Evolutionary conservation across 2,888 invertebrate species (phyloP).

Genomic region (Suillia variegata): DNA sequence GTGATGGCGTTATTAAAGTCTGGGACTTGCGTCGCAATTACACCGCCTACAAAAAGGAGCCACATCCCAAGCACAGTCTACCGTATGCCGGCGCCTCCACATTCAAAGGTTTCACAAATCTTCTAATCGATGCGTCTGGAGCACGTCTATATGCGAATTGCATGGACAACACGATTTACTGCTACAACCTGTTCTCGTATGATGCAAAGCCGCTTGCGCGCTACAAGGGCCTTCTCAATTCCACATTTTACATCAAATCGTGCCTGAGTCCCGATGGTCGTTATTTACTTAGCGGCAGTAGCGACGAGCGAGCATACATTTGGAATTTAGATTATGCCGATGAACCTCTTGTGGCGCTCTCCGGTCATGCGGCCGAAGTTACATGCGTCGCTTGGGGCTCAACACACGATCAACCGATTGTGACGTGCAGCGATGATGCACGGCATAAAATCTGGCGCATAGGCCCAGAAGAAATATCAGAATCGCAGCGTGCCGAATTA

Average conservation of each 20-base stretch:
- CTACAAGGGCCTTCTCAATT: constrained; percentile 77
- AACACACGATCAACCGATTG: constrained; percentile 67
- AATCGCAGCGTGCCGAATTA: constrained; percentile 54
- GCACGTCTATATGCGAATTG: constrained; percentile 82
- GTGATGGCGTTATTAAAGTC: constrained; percentile 83
- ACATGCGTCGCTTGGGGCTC: constrained; percentile 83
- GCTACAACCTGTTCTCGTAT: constrained; percentile 78
- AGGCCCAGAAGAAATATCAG: constrained; percentile 63
- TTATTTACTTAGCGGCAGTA: constrained; percentile 87
- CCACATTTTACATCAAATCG: constrained; percentile 84
- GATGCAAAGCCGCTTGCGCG: constrained; percentile 68
- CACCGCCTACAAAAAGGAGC: constrained; percentile 69
- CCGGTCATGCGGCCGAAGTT: constrained; percentile 84
- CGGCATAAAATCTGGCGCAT: constrained; percentile 78
- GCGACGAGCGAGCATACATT: constrained; percentile 83
- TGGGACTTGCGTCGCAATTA: constrained; percentile 89
- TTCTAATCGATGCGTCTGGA: constrained; percentile 74
- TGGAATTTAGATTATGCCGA: constrained; percentile 74
- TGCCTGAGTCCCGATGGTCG: constrained; percentile 79
- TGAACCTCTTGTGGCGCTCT: constrained; percentile 71
- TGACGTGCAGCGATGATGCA: constrained; percentile 85
- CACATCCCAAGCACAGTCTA: constrained; percentile 73
- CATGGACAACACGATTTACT: constrained; percentile 84
- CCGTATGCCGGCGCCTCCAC: constrained; percentile 76
- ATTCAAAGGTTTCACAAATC: constrained; percentile 75